Base-by-base conservation (phyloP, 92 coral and sea anemone species). In the Siderastrea radians region DNA sequence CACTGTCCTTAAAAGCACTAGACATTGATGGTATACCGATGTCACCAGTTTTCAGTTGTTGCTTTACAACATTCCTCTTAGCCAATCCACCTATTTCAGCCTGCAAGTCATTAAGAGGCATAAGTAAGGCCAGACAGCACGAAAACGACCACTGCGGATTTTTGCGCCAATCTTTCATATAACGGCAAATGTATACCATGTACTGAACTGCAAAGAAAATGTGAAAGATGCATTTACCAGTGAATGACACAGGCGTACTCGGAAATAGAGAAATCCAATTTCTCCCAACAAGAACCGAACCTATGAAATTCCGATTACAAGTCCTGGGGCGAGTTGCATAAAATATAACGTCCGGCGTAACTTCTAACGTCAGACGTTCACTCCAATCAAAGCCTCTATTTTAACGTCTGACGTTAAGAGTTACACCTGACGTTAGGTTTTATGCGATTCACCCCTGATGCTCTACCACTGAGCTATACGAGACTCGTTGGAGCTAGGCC, bases 161-260 rank as follows among this genome's bases (percentile, higher is more conserved):
- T 66, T 78, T 61, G 45, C 83, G 70, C 83, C 83, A 78, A 13
- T 44, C 54, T 50, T 17, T 46, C 6, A 78, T n/a, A 47, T 60
- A 46, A 26, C 44, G 4, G 9, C n/a, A 62, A 15, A 78, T 6
- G 47, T n/a, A 14, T 62, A 43, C 9, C 19, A 78, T 1, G 55
- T 66, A 57, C 38, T 78, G 68, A 11, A 46, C 83, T 78, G 53
- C 43, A 8, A 78, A 7, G 7, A 61, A 78, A 6, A n/a, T n/a
- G n/a, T 4, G 3, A n/a, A 7, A 66, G 7, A 17, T 66, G 70
- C 11, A 19, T 66, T 16, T n/a, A n/a, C n/a, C n/a, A n/a, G n/a
- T n/a, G n/a, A n/a, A n/a, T n/a, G n/a, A n/a, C n/a, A n/a, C n/a
- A n/a, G n/a, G n/a, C n/a, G n/a, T n/a, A n/a, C n/a, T n/a, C n/a